Percentiles rank a stretch among this genome's conserved stretches.
Evolutionary conservation across 2,797 vertebrate genomes (phyloP).

Genomic region (Euthynnus affinis): DNA sequence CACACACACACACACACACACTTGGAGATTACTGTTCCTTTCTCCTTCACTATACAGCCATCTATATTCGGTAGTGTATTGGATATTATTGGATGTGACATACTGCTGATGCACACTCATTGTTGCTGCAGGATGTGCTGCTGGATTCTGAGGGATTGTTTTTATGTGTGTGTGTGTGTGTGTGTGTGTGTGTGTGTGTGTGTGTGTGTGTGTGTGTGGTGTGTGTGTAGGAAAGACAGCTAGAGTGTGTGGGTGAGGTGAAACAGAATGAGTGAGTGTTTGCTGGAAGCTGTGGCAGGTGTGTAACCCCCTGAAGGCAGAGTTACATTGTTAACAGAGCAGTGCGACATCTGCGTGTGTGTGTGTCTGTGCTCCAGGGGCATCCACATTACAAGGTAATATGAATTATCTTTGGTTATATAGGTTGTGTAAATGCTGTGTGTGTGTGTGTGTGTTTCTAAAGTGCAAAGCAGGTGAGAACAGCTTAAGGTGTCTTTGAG

Average conservation of each 20-base stretch:
- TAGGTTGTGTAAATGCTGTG: slow-evolving; percentile 24
- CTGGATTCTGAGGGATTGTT: background rate
- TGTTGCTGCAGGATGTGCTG: slow-evolving; percentile 21
- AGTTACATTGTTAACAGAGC: slow-evolving; percentile 39
- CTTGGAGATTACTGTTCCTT: slow-evolving; percentile 21
- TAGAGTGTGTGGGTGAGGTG: slow-evolving; percentile 20
- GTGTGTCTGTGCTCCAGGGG: slow-evolving; percentile 15
- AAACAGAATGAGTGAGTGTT: slow-evolving; percentile 23
- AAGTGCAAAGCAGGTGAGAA: slow-evolving; percentile 60
- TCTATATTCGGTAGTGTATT: slow-evolving; percentile 12
- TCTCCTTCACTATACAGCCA: slow-evolving; percentile 8
- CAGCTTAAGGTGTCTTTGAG: slow-evolving; percentile 61
- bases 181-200: background rate
- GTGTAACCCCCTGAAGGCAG: slow-evolving; percentile 32
- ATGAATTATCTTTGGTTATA: slow-evolving; percentile 24
- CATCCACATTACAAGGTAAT: slow-evolving; percentile 29
- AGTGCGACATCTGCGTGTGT: slow-evolving; percentile 26
- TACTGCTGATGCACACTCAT: slow-evolving; percentile 44
- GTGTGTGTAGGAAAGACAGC: background rate
- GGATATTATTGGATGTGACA: slow-evolving; percentile 44
- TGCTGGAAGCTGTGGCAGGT: slow-evolving; percentile 49
- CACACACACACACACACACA: slow-evolving; percentile 18
- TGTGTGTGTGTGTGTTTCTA: slow-evolving; percentile 16
- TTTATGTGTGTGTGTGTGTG: slow-evolving; percentile 2
- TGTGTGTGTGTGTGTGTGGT: background rate